phyloP scores from a whole-genome alignment of 2,888 invertebrate genomes.

The Molorchus minor region DNA sequence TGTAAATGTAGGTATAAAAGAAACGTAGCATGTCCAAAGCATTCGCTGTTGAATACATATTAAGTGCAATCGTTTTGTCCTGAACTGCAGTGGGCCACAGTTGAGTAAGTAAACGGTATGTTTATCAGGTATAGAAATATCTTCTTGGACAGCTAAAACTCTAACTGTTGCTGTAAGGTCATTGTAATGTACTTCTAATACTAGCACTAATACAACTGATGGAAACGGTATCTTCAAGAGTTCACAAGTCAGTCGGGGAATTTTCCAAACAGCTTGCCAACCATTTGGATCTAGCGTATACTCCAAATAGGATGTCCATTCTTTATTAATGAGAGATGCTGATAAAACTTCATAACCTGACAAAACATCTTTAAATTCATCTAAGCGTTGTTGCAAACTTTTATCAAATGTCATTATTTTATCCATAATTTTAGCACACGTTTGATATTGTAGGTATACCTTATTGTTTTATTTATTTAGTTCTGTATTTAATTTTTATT shows the following conservation, averaged over 20 bases:
- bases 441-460: background rate
- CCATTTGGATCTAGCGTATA: constrained; percentile 71
- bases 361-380: constrained; percentile 66
- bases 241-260: constrained; percentile 71
- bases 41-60: constrained; percentile 70
- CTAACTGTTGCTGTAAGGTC: constrained; percentile 68
- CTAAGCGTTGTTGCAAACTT: constrained; percentile 65
- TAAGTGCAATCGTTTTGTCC: constrained; percentile 66
- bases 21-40: constrained; percentile 73
- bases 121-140: constrained; percentile 69
- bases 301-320: constrained; percentile 69
- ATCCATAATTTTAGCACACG: constrained; percentile 63
- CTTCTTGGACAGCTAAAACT: constrained; percentile 72
- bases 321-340: constrained; percentile 64
- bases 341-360: constrained; percentile 61
- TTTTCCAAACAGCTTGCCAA: constrained; percentile 77
- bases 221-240: constrained; percentile 73
- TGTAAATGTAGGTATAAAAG: constrained; percentile 73
- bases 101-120: constrained; percentile 71
- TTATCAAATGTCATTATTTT: constrained; percentile 69
- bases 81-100: constrained; percentile 74
- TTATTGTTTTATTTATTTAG: background rate
- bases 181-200: constrained; percentile 67
- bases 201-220: constrained; percentile 69
- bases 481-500: no score